A percentile compares a stretch with the other conserved stretches of the same genome.
Conservation (phyloP, 2,113 vertebrate genomes). For the Varanus salvator region DNA sequence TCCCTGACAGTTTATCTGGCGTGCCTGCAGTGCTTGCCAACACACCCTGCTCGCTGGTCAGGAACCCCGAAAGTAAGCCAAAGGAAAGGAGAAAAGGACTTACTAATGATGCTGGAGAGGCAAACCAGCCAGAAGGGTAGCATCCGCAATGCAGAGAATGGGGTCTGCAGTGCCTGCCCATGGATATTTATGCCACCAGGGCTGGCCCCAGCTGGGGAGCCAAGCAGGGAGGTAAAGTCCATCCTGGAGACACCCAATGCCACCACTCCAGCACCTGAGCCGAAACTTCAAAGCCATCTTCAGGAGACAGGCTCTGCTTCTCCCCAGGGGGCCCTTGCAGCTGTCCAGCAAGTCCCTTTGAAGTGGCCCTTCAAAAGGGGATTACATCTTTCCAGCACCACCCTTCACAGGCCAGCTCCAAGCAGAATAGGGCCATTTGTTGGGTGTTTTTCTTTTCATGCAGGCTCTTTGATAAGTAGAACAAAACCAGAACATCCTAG, state of each 20-base stretch:
- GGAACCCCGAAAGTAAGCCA: no score
- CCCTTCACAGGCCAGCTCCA: conserved; percentile 33
- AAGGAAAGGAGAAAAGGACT: not conserved
- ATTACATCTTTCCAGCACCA: not conserved
- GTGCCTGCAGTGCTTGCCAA: no score
- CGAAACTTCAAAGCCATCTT: conserved; percentile 36
- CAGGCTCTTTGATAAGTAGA: conserved; percentile 45
- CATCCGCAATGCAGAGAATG: conserved; percentile 25
- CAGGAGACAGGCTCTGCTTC: conserved; percentile 24
- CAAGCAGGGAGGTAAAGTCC: not conserved
- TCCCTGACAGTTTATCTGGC: no score
- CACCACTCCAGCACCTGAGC: not conserved
- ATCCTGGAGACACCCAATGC: not conserved
- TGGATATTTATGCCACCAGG: conserved; percentile 69
- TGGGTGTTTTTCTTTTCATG: conserved; percentile 8
- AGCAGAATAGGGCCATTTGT: conserved; percentile 50
- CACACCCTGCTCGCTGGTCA: no score
- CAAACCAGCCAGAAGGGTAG: conserved; percentile 55
- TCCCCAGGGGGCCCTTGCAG: conserved; percentile 61
- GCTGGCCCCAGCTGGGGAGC: conserved; percentile 22
- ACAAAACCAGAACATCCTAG: no score
- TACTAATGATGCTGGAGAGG: conserved; percentile 1
- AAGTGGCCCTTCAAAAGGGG: conserved; percentile 71
- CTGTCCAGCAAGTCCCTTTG: conserved; percentile 38
- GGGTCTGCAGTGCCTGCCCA: conserved; percentile 18